Evolutionary conservation across 2,113 vertebrate species (phyloP).

Genomic region (Syngnathoides biaculeatus): DNA sequence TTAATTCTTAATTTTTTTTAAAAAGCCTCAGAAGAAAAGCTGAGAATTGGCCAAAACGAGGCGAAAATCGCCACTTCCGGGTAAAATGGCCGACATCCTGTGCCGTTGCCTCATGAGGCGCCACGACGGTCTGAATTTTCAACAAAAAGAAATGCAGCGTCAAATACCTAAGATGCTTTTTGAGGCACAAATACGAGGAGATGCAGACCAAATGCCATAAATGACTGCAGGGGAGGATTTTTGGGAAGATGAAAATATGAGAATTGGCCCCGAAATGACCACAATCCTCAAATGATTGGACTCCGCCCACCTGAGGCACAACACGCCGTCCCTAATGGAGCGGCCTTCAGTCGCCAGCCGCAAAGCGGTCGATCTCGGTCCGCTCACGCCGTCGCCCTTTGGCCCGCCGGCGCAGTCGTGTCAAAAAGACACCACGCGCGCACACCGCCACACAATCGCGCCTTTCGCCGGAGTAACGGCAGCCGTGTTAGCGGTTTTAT

Average conservation of each 20-base stretch:
- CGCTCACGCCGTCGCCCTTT: neutral
- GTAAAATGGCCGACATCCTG: too few species aligned
- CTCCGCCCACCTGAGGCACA: neutral
- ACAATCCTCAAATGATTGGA: neutral
- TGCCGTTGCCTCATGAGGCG: too few species aligned
- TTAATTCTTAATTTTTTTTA: too few species aligned
- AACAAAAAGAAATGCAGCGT: too few species aligned
- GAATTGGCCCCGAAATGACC: neutral
- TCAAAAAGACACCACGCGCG: neutral
- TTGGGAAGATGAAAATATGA: neutral
- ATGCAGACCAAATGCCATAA: neutral
- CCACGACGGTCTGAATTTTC: too few species aligned
- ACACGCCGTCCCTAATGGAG: neutral
- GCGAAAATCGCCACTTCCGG: too few species aligned
- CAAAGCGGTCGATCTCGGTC: neutral
- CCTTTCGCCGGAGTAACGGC: neutral
- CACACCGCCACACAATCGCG: neutral
- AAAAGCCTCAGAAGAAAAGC: too few species aligned
- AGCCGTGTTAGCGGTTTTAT: constrained; percentile 1
- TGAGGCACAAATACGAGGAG: too few species aligned
- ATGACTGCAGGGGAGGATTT: neutral
- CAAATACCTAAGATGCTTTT: too few species aligned
- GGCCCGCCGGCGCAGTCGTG: neutral
- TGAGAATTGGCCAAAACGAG: too few species aligned
- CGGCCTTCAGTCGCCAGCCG: neutral